phyloP scores from a whole-genome alignment of 2,113 vertebrate species.

The Gopherus evgoodei region DNA sequence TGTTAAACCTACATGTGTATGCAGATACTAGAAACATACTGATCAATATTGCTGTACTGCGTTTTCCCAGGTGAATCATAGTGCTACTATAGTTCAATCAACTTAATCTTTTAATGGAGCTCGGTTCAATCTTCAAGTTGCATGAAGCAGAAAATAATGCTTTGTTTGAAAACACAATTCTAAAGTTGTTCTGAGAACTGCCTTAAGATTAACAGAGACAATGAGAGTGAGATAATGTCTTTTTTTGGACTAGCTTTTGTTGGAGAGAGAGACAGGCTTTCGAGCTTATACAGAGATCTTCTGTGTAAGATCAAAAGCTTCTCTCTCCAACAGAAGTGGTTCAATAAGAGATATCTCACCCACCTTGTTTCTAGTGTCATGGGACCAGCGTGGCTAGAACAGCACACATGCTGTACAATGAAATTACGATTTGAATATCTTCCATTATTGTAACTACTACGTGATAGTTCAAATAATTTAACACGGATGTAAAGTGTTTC shows the following conservation, averaged over 20 bases:
- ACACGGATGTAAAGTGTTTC: neutral
- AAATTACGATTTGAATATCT: neutral
- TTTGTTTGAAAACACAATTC: slow-evolving; percentile 34
- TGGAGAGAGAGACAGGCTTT: neutral
- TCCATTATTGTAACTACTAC: neutral
- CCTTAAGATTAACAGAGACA: neutral
- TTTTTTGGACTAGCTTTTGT: neutral
- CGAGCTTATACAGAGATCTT: too few relatives aligned
- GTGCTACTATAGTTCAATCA: neutral
- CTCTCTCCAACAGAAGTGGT: neutral
- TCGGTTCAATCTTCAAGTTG: neutral
- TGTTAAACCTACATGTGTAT: neutral
- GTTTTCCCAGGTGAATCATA: slow-evolving; percentile 15
- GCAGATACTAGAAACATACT: neutral
- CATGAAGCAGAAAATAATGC: neutral
- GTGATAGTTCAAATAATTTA: slow-evolving; percentile 3
- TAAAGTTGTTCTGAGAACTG: neutral
- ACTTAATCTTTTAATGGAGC: neutral
- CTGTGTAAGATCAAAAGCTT: neutral
- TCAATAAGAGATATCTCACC: neutral
- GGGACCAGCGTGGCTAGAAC: neutral
- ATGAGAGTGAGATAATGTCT: neutral
- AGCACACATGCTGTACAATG: neutral
- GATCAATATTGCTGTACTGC: neutral
- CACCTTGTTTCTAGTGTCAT: neutral